Percentiles rank a stretch among this genome's conserved stretches.
These are phyloP conservation scores for Microplitis deprimator DNA, from an alignment of 2,888 invertebrate genomes.

Conservation along the genomic window DNA sequence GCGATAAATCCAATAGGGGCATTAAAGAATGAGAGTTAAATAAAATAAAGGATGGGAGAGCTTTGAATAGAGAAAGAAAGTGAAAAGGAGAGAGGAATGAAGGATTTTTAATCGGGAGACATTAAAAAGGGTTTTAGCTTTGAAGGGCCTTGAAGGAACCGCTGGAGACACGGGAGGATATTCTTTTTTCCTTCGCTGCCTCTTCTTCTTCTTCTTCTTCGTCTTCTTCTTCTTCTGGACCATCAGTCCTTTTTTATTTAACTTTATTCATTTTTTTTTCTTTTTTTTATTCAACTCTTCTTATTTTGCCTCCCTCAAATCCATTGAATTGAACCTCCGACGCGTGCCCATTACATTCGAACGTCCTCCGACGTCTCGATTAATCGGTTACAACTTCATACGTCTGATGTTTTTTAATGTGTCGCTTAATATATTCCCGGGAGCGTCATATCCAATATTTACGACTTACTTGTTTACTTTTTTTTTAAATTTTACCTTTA, in stretches of 20 bases:
- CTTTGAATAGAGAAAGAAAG: not conserved
- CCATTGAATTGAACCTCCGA: slow-evolving; percentile 45
- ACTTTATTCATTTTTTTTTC: slow-evolving; percentile 6
- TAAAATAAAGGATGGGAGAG: not conserved
- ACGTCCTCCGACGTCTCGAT: slow-evolving; percentile 29
- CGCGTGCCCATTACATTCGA: slow-evolving; percentile 43
- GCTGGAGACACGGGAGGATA: slow-evolving; percentile 39
- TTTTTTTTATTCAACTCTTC: not conserved
- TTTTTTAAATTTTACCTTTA: not conserved
- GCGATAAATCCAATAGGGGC: not conserved
- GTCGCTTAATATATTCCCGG: slow-evolving; percentile 1
- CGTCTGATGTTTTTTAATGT: slow-evolving; percentile 1
- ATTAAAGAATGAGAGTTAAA: not conserved
- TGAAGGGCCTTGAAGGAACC: slow-evolving; percentile 40
- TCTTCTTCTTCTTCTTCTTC: not conserved
- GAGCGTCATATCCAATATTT: not conserved
- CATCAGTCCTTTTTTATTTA: not conserved
- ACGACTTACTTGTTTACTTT: not conserved
- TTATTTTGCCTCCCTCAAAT: slow-evolving; percentile 32
- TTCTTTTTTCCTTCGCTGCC: slow-evolving; percentile 3
- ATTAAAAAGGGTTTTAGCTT: slow-evolving; percentile 43
- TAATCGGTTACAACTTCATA: slow-evolving; percentile 31
- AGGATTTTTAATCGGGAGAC: slow-evolving; percentile 39
- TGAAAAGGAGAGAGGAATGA: slow-evolving; percentile 18
- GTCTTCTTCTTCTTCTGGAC: slow-evolving; percentile 13